These are phyloP conservation scores for Sminthurides bifidus DNA, from an alignment of 1,140 invertebrate species.

Conservation along the genomic window DNA sequence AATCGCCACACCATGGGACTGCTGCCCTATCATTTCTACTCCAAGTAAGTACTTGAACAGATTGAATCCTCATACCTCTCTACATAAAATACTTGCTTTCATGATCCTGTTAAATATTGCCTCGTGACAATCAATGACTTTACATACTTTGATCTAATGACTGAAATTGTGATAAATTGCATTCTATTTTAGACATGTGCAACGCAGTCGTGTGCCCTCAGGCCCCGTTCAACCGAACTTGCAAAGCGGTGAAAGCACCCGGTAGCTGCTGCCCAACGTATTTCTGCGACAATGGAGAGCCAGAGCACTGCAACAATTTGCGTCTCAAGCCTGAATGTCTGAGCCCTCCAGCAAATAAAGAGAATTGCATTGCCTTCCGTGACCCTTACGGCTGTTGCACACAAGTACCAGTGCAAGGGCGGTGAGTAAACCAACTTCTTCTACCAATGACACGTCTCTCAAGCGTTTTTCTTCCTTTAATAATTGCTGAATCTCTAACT, in stretches of 20 bases:
- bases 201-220: not conserved
- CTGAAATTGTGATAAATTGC: not conserved
- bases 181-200: slow-evolving; percentile 2
- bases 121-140: not conserved
- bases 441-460: not conserved
- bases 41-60: not conserved
- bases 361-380: slow-evolving; percentile 1
- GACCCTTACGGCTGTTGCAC: slow-evolving; percentile 11
- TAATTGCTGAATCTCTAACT: not conserved
- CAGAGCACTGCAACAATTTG: not conserved
- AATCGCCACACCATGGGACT: slow-evolving; percentile 16
- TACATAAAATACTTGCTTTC: not conserved
- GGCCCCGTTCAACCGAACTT: slow-evolving; percentile 3
- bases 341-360: slow-evolving; percentile 3
- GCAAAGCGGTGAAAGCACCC: not conserved
- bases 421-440: not conserved
- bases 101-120: not conserved
- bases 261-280: slow-evolving; percentile 5
- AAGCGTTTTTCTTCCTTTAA: not conserved
- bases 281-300: slow-evolving; percentile 6
- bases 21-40: slow-evolving; percentile 6
- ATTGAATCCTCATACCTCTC: not conserved
- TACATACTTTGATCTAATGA: not conserved
- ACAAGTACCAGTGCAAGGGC: slow-evolving; percentile 2
- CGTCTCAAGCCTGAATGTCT: not conserved